A percentile compares a stretch with the other conserved stretches of the same genome.
phyloP scores from a whole-genome alignment of 35 echinoderm and acorn worm genomes.

The Apostichopus japonicus region DNA sequence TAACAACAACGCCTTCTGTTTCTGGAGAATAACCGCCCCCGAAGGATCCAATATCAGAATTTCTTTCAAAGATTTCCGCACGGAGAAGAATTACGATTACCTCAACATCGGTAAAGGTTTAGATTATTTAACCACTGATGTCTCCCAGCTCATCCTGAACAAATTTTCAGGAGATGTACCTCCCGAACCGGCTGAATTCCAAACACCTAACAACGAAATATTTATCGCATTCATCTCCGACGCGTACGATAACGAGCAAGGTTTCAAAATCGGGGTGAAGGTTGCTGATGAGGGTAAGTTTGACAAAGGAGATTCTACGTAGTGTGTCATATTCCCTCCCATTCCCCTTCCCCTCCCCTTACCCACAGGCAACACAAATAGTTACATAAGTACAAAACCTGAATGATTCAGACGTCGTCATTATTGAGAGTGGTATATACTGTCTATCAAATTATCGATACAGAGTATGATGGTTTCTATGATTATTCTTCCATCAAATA shows the following conservation, averaged over 20 bases:
- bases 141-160: slow-evolving; percentile 35
- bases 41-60: slow-evolving; percentile 68
- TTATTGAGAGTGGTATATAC: no score
- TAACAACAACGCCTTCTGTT: slow-evolving; percentile 63
- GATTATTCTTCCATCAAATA: no score
- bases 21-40: slow-evolving; percentile 72
- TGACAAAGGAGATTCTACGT: not conserved
- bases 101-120: slow-evolving; percentile 70
- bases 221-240: slow-evolving; percentile 64
- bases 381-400: no score
- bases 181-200: slow-evolving; percentile 55
- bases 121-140: slow-evolving; percentile 26
- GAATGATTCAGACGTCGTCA: no score
- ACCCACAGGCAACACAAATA: no score
- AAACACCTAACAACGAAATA: slow-evolving; percentile 52
- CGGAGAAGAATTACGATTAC: slow-evolving; percentile 80
- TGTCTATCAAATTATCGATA: no score
- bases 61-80: slow-evolving; percentile 63
- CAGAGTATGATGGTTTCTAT: no score
- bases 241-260: slow-evolving; percentile 60
- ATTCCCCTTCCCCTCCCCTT: no score
- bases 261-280: slow-evolving; percentile 38
- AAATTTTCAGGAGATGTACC: slow-evolving; percentile 45
- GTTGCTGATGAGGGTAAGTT: not conserved
- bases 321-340: no score